Base-by-base conservation (phyloP, 2,888 invertebrate species). In the Hydriomena furcata region DNA sequence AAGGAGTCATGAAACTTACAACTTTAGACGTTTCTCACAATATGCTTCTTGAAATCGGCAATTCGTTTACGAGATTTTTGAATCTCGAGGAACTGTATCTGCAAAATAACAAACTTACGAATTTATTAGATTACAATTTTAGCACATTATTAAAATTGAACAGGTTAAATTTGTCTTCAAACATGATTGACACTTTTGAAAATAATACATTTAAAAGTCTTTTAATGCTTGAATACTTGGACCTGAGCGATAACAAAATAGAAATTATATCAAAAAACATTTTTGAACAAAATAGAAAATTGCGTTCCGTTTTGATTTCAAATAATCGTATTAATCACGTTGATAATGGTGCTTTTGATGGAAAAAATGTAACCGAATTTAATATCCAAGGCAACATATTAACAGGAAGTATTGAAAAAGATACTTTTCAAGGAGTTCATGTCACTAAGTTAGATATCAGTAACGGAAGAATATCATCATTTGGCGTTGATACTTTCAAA, bases 391-490 rank as follows among this genome's bases (percentile, higher is more conserved):
- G 41, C 5, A 60, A 60, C 24, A 11, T 7, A 31, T 36, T 60
- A 0, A 27, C 28, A 28, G 52, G 54, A 13, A 21, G 2, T 20
- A 45, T 60, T 35, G 23, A 20, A 6, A 37, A 50, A 43, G 21
- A 54, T 31, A 54, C 44, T 20, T 56, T 60, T 21, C 48, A 50
- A 10, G 60, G 58, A 30, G 8, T 60, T 24, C 34, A 50, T 40
- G 52, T 54, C 5, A 11, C 25, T 8, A 34, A 40, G 2, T 11
- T 60, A 35, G 48, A 60, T 24, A 28, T 60, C 25, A 56, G 52
- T 34, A 13, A 21, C 8, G 55, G 54, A 31, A 48, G 25, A 4
- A 36, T 60, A 23, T 54, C 52, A 6, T 31, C 38, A 7, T 17
- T 60, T 1, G 30, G 45, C 13, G 44, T 54, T 24, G 42, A 47